phyloP scores from a whole-genome alignment of 2,888 invertebrate species.

The Epirrhoe alternata region DNA sequence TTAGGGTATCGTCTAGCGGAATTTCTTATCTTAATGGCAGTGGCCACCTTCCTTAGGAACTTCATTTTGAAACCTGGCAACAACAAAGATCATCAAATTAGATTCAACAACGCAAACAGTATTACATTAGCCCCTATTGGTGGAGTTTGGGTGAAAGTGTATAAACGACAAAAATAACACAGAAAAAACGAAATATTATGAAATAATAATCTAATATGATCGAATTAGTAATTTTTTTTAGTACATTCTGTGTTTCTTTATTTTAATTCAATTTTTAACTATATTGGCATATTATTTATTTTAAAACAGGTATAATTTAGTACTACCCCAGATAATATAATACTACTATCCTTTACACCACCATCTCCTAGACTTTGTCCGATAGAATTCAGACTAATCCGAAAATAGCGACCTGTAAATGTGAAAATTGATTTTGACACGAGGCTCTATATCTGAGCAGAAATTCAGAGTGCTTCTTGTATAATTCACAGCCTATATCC shows the following conservation, averaged over 20 bases:
- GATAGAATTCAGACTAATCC: slow-evolving; percentile 61
- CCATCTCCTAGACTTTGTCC: slow-evolving; percentile 52
- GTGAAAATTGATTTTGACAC: slow-evolving; percentile 81
- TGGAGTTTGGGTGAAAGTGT: slow-evolving; percentile 34
- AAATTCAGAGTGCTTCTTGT: slow-evolving; percentile 62
- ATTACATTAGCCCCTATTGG: slow-evolving; percentile 24
- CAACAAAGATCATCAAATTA: slow-evolving; percentile 19
- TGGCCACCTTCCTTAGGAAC: slow-evolving; percentile 50
- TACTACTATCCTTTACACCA: background rate
- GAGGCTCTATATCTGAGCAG: slow-evolving; percentile 66
- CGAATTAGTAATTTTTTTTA: too few species aligned
- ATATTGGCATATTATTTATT: too few species aligned
- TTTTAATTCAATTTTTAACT: too few species aligned
- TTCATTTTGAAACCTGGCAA: slow-evolving; percentile 37
- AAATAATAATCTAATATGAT: background rate
- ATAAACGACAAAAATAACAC: slow-evolving; percentile 17
- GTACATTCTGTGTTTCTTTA: too few species aligned
- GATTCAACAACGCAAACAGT: slow-evolving; percentile 20
- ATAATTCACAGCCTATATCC: slow-evolving; percentile 73
- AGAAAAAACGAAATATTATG: background rate
- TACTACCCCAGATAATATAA: too few species aligned
- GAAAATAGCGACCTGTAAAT: slow-evolving; percentile 77
- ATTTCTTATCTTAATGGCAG: slow-evolving; percentile 48
- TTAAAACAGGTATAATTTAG: background rate
- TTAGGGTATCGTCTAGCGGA: slow-evolving; percentile 54